Evolutionary conservation across 2,797 vertebrate species (phyloP).

Genomic region (Chelmon rostratus): DNA sequence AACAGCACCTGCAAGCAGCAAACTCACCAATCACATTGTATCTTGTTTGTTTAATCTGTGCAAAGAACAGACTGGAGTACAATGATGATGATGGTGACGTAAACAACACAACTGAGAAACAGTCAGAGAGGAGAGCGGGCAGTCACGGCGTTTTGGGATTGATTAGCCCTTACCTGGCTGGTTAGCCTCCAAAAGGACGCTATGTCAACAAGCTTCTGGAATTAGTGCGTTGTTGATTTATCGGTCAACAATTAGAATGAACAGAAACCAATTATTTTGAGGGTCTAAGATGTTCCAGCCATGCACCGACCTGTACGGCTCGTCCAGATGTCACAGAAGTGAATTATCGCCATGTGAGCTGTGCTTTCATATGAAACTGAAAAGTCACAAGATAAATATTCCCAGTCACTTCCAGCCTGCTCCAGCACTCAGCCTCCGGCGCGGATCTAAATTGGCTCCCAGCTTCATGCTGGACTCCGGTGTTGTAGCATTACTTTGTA

Average conservation of each 20-base stretch:
- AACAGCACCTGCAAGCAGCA: too few species aligned
- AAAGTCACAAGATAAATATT: slow-evolving; percentile 16
- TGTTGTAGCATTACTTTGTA: slow-evolving; percentile 13
- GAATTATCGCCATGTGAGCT: not conserved
- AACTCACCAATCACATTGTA: too few species aligned
- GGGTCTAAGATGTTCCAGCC: not conserved
- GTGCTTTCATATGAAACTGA: not conserved
- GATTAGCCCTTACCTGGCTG: too few species aligned
- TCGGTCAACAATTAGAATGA: not conserved
- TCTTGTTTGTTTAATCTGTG: too few species aligned
- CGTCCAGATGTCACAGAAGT: not conserved
- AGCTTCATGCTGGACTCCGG: slow-evolving; percentile 5
- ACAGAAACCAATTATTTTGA: not conserved
- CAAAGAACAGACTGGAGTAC: too few species aligned
- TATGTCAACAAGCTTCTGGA: too few species aligned
- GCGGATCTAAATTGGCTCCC: slow-evolving; percentile 34
- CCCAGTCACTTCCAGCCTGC: not conserved
- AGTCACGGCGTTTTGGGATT: too few species aligned
- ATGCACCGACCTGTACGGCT: not conserved
- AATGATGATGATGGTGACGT: too few species aligned
- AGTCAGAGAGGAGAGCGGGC: too few species aligned
- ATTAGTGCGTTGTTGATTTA: not conserved
- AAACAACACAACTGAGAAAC: too few species aligned
- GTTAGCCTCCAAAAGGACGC: too few species aligned
- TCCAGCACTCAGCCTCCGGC: slow-evolving; percentile 31